These are phyloP conservation scores for Pseudolaguvia tuberculata DNA, from an alignment of 2,113 vertebrate species.

Conservation along the genomic window DNA sequence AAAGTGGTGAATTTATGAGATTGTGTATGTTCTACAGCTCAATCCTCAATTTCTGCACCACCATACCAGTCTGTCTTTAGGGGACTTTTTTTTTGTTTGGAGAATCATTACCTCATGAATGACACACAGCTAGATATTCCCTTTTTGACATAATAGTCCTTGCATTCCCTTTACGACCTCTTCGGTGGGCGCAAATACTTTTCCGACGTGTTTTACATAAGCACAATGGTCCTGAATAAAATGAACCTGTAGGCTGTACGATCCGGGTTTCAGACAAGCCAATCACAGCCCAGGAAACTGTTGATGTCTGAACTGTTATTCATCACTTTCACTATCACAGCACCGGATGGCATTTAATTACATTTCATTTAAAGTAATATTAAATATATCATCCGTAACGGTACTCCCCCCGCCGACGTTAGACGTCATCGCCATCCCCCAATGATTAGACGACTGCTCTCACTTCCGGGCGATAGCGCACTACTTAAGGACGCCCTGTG, in stretches of 20 bases:
- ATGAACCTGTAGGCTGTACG: conserved; percentile 4
- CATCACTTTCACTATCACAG: background rate
- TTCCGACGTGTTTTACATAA: background rate
- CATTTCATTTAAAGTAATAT: too few species aligned
- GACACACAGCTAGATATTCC: background rate
- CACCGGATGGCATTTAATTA: too few species aligned
- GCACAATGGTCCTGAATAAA: background rate
- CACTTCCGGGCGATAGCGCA: too few species aligned
- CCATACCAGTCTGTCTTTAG: conserved; percentile 11
- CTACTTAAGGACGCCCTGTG: too few species aligned
- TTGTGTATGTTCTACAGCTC: conserved; percentile 60
- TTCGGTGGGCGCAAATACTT: background rate
- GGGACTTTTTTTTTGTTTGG: background rate
- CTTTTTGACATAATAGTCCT: conserved; percentile 14
- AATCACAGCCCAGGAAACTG: background rate
- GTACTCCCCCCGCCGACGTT: too few species aligned
- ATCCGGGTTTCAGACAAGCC: background rate
- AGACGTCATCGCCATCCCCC: too few species aligned
- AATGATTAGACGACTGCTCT: too few species aligned
- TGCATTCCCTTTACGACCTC: conserved; percentile 12
- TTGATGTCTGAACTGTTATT: too few species aligned
- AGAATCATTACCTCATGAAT: conserved; percentile 17
- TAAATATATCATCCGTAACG: too few species aligned
- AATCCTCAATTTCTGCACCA: conserved; percentile 14
- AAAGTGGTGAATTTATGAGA: conserved; percentile 93